Evolutionary conservation across 2,113 vertebrate species (phyloP).

Genomic region (Protobothrops flavoviridis): DNA sequence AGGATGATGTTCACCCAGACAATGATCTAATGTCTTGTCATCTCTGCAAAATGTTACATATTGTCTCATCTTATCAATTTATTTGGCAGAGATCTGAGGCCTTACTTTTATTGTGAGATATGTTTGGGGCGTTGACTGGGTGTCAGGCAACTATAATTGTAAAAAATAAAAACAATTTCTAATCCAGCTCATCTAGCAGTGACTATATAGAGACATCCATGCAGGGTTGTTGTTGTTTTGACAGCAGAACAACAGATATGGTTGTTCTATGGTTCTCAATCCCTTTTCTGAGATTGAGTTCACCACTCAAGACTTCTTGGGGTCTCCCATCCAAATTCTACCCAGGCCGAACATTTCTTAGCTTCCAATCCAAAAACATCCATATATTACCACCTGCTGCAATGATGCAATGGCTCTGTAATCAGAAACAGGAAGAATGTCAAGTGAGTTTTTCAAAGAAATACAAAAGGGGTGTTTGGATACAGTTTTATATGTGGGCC

Average conservation of each 20-base stretch:
- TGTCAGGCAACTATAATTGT: background rate
- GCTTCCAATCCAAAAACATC: background rate
- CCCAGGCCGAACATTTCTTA: background rate
- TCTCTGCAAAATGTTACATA: background rate
- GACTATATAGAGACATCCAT: background rate
- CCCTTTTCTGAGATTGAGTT: background rate
- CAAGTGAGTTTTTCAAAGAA: background rate
- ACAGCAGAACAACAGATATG: background rate
- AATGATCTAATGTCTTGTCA: conserved; percentile 28
- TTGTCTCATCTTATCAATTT: background rate
- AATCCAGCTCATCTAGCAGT: background rate
- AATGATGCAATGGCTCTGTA: background rate
- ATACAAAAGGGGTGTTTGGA: background rate
- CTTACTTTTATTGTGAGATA: background rate
- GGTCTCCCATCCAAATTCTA: background rate
- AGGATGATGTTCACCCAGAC: conserved; percentile 7
- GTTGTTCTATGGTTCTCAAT: background rate
- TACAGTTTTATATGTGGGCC: background rate
- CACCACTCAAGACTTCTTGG: background rate
- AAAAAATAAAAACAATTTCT: background rate
- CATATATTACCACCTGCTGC: background rate
- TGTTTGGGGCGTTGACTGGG: background rate
- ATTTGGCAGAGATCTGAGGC: background rate
- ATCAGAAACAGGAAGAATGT: background rate
- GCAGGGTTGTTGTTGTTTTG: background rate